Base-by-base conservation (phyloP, 2,797 vertebrate species). In the Etheostoma nigrum region DNA sequence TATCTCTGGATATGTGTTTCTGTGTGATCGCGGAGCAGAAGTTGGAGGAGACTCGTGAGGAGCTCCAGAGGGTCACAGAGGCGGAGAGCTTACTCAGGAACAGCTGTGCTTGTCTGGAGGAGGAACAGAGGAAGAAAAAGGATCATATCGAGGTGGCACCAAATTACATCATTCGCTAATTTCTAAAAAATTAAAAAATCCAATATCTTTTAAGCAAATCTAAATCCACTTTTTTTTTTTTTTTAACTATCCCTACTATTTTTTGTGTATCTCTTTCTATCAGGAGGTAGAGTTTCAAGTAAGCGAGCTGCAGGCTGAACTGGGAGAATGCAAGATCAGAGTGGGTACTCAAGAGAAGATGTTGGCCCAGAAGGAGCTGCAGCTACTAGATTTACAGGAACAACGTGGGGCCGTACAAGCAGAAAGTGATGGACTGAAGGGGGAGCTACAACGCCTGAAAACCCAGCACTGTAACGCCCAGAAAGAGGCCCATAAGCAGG, bases 331-430 rank as follows among this genome's bases (percentile, higher is more conserved):
- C 21, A 82, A 47, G 4, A 59, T 70, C 42, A 81, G 74, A 64
- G 66, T 87, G 49, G 86, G 57, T 6, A 88, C 79, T 3, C 86
- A 95, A 62, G 93, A 95, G 86, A 81, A 81, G 78, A 89, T 88
- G 60, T 33, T 96, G 68, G 84, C 89, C n/a, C 92, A 95, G 73
- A 95, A 92, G 86, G 95, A 96, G 52, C 71, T 88, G 69, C 91
- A 94, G 76, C 75, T 96, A 59, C 70, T 79, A 9, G 84, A 64
- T 15, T 18, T 90, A 19, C 90, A 91, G 73, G 84, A 94, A 69
- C 71, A 86, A 1, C 68, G 62, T 25, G 68, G 47, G 4, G 61
- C 52, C 45, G 77, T 94, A 23, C 86, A 86, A 67, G 79, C 57
- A 27, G 92, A 93, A 12, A 88, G 83, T 68, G 91, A 92, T 33